Evolutionary conservation across 2,797 vertebrate species (phyloP), one percentile per base, ranked within the genome.

Genomic region (Sarcophilus harrisii): DNA sequence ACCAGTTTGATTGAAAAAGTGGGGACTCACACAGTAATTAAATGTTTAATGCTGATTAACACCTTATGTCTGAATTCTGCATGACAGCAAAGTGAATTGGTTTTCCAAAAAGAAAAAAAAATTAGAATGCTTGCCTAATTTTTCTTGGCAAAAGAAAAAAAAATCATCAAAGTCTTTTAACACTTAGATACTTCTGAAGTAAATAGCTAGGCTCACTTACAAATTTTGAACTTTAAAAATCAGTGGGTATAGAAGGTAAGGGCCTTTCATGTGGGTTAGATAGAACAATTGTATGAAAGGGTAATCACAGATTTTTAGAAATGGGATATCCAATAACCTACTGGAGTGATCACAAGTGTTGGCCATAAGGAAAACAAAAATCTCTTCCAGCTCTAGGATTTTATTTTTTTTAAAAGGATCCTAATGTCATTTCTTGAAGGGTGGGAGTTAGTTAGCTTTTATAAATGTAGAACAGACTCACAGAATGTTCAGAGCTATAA

Each of bases 11-110:
- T 96, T 95, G 97, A 95, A 98, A 98, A 97, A 94, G 32, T 58
- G 90, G 66, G 60, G 58, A 18, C 95, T 96, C 95, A 91, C 97
- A 92, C 59, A 90, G 90, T 98, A 97, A 96, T 98, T 97, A 97
- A 98, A 94, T 9, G 96, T 96, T 95, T 92, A 13, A 95, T 92
- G 96, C 93, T 58, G 58, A 98, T 97, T 94, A 97, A 97, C 94
- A 81, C 94, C 91, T 94, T 49, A 8, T 28, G 66, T 45, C 92
- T 66, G 6, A 94, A 21, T 93, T 3, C 38, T 89, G 91, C 97
- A 97, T 97, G 29, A 96, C 73, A 28, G 91, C n/a, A 92, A 93
- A 87, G 95, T 52, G 49, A 90, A 14, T 28, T 87, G 90, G 73
- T 91, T 45, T 11, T 95, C 60, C 96, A 81, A 30, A 91, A 97